Percentiles rank a stretch among this genome's conserved stretches.
Evolutionary conservation across 2,888 invertebrate genomes (phyloP).

Genomic region (Hypomecis punctinalis): DNA sequence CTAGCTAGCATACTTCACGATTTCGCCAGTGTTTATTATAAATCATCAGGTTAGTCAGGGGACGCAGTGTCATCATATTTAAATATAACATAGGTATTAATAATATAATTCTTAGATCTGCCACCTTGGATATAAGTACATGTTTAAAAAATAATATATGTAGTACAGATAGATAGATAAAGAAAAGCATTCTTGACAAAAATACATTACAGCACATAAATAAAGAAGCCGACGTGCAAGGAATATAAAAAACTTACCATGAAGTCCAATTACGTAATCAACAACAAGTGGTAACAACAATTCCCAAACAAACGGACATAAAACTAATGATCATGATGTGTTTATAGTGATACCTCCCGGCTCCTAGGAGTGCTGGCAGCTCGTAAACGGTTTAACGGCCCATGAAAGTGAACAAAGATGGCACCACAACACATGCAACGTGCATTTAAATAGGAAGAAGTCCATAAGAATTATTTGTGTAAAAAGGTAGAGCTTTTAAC

Average conservation of each 20-base stretch:
- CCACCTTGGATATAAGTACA: not conserved
- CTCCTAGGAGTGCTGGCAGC: conserved; percentile 4
- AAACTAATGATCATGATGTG: conserved; percentile 25
- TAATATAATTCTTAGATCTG: not conserved
- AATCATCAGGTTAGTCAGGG: no score
- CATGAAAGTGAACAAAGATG: conserved; percentile 20
- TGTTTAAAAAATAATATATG: not conserved
- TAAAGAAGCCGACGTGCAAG: conserved; percentile 2
- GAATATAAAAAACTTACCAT: conserved; percentile 14
- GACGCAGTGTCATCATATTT: no score
- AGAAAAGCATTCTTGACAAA: not conserved
- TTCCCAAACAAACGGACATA: conserved; percentile 17
- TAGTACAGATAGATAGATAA: not conserved
- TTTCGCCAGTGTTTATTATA: no score
- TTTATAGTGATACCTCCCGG: conserved; percentile 1
- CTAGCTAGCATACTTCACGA: no score
- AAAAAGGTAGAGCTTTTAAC: no score
- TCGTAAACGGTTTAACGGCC: conserved; percentile 24
- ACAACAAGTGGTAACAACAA: conserved; percentile 18
- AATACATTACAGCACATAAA: not conserved
- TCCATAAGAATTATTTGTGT: no score
- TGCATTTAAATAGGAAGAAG: conserved; percentile 12
- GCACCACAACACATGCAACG: conserved; percentile 26
- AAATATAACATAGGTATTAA: not conserved
- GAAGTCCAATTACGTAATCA: not conserved